Evolutionary conservation across 2,888 invertebrate species (phyloP), one percentile per base, ranked within the genome.

Genomic region (Cryptocephalus primarius): DNA sequence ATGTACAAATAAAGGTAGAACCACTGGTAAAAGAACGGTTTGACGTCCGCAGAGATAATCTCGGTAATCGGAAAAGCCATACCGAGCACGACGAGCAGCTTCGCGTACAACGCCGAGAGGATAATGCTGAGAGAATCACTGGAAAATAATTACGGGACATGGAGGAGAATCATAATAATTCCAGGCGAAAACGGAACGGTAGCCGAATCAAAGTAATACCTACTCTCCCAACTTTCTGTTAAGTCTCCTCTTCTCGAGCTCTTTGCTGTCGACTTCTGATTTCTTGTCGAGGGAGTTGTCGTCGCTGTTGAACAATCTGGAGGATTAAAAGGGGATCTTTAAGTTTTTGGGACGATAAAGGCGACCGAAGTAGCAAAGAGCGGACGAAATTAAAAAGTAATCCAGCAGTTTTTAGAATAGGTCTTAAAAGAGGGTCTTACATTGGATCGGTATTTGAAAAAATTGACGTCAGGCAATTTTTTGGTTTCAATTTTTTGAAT

Each of bases 31-130:
- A 89, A 92, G 33, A 89, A 89, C 54, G 90, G 88, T 62, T 92
- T 91, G 66, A 93, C 90, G 72, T 90, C 88, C 12, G 88, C 88
- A 36, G 92, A 91, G 65, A 93, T 92, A 59, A 93, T 91, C 77
- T 95, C 93, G 52, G 94, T 90, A 84, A 95, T 86, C 44, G 94
- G 94, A 71, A 95, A 91, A n/a, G 93, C 91, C 56, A 91, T 84
- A 51, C 94, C 94, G 85, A 93, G 88, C 41, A 95, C 92, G 39
- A 94, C 91, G 59, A 95, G 72, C 43, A 94, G 77, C 72, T 95
- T 92, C 40, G 91, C 93, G 68, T 95, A 95, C 34, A 95, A 78
- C 1, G 93, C 93, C 51, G 94, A 94, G 55, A 94, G 76, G 12
- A 91, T 88, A 36, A 89, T 87, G 48, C 90, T 88, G 64, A 93